These are phyloP conservation scores for Mus caroli DNA, from an alignment of 2,797 vertebrate species.

Conservation along the genomic window DNA sequence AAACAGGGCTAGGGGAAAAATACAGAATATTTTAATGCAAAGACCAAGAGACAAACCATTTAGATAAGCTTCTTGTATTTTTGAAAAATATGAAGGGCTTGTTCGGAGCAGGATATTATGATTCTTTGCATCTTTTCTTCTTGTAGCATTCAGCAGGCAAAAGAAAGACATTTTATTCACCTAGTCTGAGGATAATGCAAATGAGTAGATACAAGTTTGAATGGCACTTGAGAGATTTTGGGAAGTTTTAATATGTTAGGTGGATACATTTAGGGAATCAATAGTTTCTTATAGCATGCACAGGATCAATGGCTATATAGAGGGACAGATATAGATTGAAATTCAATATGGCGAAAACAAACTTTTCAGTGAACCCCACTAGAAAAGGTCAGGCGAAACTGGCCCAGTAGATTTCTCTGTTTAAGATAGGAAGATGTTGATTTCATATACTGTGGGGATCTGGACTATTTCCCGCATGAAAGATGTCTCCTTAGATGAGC, in stretches of 20 bases:
- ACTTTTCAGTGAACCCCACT: not conserved
- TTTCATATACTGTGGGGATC: not conserved
- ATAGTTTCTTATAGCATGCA: not conserved
- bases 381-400: not conserved
- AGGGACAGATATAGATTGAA: not conserved
- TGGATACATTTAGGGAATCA: not conserved
- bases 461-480: not conserved
- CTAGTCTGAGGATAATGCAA: not conserved
- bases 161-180: not conserved
- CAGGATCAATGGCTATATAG: not conserved
- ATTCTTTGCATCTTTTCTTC: not conserved
- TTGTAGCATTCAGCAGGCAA: not conserved
- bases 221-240: not conserved
- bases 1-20: not conserved
- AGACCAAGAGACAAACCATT: not conserved
- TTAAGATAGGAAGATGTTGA: not conserved
- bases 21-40: not conserved
- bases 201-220: not conserved
- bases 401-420: not conserved
- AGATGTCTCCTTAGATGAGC: not conserved
- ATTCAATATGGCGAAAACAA: not conserved
- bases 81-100: not conserved
- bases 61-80: not conserved
- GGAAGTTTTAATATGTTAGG: not conserved
- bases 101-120: not conserved